Evolutionary conservation across 2,797 vertebrate species (phyloP).

Genomic region (Chaetodon trifasciatus): DNA sequence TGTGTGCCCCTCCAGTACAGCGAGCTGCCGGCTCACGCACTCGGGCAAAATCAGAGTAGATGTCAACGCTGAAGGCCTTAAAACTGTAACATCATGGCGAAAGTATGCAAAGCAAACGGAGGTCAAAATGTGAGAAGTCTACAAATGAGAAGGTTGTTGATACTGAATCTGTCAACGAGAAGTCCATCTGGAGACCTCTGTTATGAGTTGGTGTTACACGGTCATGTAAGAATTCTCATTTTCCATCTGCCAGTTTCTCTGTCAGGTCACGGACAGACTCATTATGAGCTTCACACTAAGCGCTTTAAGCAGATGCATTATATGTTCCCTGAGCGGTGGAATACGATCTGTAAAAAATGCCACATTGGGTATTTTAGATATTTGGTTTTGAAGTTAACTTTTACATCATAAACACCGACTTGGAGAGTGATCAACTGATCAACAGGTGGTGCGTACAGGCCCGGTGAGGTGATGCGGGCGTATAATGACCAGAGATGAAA

Average conservation of each 20-base stretch:
- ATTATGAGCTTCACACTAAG: constrained; percentile 37
- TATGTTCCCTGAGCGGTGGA: constrained; percentile 14
- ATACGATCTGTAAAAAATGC: constrained; percentile 31
- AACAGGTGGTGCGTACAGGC: constrained; percentile 26
- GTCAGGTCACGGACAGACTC: constrained; percentile 31
- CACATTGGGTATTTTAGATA: neutral
- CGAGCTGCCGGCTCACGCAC: constrained; percentile 48
- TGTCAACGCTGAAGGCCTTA: constrained; percentile 46
- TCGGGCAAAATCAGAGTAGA: constrained; percentile 44
- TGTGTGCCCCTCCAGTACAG: constrained; percentile 29
- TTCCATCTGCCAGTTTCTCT: constrained; percentile 56
- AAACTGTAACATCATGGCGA: constrained; percentile 59
- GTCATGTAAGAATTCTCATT: constrained; percentile 56
- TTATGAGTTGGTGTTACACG: constrained; percentile 52
- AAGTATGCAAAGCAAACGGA: constrained; percentile 63
- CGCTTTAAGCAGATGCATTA: constrained; percentile 44
- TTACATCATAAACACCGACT: constrained; percentile 10
- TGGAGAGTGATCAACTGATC: neutral
- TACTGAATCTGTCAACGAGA: constrained; percentile 59
- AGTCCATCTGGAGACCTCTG: constrained; percentile 53
- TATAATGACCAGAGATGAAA: constrained; percentile 27
- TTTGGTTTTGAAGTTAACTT: neutral
- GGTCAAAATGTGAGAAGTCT: constrained; percentile 41
- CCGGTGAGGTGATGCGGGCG: neutral
- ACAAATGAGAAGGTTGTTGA: constrained; percentile 56